Conservation (phyloP, 2,888 invertebrate genomes). For the Nephrotoma appendiculata region DNA sequence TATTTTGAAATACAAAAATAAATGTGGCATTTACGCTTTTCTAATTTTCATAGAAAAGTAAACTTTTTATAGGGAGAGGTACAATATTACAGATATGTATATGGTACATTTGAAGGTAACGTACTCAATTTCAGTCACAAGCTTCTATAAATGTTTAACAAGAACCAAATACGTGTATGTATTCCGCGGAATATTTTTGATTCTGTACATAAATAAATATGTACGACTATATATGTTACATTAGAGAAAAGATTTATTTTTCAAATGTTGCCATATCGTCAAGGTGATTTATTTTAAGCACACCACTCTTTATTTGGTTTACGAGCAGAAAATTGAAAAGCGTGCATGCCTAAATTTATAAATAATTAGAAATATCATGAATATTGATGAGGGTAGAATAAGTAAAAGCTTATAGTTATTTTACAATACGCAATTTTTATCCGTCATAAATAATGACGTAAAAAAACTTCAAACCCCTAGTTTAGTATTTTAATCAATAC, state of each 20-base stretch:
- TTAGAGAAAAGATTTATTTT: background rate
- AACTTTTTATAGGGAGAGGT: background rate
- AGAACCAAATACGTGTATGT: background rate
- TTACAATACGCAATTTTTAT: no score
- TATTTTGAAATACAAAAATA: background rate
- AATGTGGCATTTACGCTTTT: background rate
- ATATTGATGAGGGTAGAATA: no score
- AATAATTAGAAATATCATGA: no score
- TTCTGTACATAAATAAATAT: background rate
- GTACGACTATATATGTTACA: background rate
- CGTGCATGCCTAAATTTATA: background rate
- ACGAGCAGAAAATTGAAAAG: background rate
- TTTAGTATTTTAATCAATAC: no score
- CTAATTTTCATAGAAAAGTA: background rate
- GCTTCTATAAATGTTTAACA: background rate
- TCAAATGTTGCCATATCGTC: background rate
- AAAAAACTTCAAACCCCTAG: no score
- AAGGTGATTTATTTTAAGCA: background rate
- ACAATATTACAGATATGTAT: background rate
- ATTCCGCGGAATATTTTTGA: background rate
- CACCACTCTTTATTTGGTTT: background rate
- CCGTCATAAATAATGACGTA: no score
- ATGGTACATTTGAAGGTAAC: background rate
- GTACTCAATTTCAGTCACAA: background rate
- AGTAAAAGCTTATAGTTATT: no score